phyloP scores from a whole-genome alignment of 2,888 invertebrate genomes.

The Apocheima hispidaria region DNA sequence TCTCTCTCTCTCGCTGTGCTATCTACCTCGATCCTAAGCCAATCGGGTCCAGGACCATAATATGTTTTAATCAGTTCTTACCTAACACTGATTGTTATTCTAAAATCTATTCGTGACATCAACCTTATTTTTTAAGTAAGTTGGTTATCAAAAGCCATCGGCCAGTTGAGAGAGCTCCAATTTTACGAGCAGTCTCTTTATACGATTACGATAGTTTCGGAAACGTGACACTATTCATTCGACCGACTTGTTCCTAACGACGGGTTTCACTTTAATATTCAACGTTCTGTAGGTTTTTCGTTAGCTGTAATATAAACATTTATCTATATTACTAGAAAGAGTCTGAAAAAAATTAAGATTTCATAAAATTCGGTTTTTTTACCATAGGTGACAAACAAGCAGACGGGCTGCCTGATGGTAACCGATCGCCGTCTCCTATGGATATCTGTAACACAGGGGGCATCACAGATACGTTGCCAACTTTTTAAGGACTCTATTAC shows the following conservation, averaged over 20 bases:
- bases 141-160: conserved; percentile 10
- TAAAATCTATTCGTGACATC: neutral
- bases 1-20: too few species aligned
- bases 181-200: conserved; percentile 30
- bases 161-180: conserved; percentile 10
- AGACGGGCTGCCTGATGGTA: too few species aligned
- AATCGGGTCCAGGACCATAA: too few species aligned
- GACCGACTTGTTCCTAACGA: conserved; percentile 27
- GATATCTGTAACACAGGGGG: too few species aligned
- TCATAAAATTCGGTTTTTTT: neutral
- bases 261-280: conserved; percentile 35
- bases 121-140: conserved; percentile 2
- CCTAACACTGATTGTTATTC: conserved; percentile 4
- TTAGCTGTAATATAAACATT: conserved; percentile 18
- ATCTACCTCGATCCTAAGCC: too few species aligned
- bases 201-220: conserved; percentile 31
- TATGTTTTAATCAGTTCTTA: too few species aligned
- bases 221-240: conserved; percentile 33
- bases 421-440: too few species aligned
- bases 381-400: too few species aligned
- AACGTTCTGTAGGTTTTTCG: conserved; percentile 8
- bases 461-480: too few species aligned
- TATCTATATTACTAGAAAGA: neutral
- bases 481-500: too few species aligned
- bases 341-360: neutral